A percentile compares a stretch with the other conserved stretches of the same genome.
Conservation (phyloP, 2,113 vertebrate species). For the Carlito syrichta region DNA sequence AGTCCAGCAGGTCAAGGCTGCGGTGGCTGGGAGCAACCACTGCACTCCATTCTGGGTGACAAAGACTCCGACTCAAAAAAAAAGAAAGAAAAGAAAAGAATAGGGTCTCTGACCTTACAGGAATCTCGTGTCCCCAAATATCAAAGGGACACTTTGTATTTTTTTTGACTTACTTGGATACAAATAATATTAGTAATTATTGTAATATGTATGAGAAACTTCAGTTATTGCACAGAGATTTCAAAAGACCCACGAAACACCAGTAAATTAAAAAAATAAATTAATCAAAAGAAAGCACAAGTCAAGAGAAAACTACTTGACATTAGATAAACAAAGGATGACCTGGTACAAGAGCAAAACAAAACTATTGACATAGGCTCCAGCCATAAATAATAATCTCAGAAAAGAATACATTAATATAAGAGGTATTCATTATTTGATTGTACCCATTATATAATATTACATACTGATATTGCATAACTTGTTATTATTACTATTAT, state of each 20-base stretch:
- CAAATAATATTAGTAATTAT: background rate
- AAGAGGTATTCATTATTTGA: background rate
- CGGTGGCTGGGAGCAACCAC: too few species aligned
- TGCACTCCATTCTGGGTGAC: too few species aligned
- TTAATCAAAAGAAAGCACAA: background rate
- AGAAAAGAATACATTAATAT: background rate
- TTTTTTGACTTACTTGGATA: background rate
- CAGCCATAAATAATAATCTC: background rate
- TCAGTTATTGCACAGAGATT: background rate
- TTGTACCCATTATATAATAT: background rate
- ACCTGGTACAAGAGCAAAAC: background rate
- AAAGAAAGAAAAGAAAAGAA: too few species aligned
- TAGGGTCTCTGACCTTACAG: background rate
- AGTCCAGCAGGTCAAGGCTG: too few species aligned
- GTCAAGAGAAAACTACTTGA: background rate
- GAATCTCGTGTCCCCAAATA: background rate
- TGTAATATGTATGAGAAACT: background rate
- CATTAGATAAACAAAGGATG: background rate
- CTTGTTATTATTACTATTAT: background rate
- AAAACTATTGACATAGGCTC: background rate
- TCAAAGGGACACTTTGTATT: background rate
- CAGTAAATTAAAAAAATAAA: background rate
- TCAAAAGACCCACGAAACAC: background rate
- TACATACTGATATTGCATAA: background rate
- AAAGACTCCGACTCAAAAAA: too few species aligned